These are phyloP conservation scores for Odontamblyopus lacepedii DNA, from an alignment of 2,797 vertebrate genomes.

Conservation along the genomic window DNA sequence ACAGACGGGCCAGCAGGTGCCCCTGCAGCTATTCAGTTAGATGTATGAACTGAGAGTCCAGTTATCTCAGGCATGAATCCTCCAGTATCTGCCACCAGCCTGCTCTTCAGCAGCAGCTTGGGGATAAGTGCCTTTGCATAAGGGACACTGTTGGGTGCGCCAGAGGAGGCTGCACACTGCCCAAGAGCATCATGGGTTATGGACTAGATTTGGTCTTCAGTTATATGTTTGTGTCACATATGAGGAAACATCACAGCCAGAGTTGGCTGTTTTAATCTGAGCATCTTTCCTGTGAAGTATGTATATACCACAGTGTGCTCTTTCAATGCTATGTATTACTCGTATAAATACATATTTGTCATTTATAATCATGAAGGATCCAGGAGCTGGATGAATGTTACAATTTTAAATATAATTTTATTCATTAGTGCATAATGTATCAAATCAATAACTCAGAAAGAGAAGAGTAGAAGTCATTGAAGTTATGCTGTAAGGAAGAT, in stretches of 20 bases:
- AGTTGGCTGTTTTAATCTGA: background rate
- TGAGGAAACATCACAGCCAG: background rate
- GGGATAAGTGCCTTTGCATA: slow-evolving; percentile 58
- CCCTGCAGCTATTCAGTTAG: slow-evolving; percentile 20
- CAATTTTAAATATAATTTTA: too few relatives aligned
- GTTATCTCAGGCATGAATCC: slow-evolving; percentile 2
- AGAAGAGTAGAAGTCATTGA: background rate
- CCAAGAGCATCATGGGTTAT: background rate
- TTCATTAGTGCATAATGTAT: too few relatives aligned
- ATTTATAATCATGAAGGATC: too few relatives aligned
- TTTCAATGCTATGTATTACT: background rate
- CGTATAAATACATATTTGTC: too few relatives aligned
- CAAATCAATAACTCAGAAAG: background rate
- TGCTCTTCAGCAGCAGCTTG: slow-evolving; percentile 7
- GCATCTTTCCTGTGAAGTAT: background rate
- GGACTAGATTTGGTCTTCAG: background rate
- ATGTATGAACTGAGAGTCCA: slow-evolving; percentile 18
- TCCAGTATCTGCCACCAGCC: background rate
- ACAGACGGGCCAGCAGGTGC: slow-evolving; percentile 43
- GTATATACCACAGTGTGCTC: background rate
- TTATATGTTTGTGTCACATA: background rate
- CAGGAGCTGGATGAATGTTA: too few relatives aligned
- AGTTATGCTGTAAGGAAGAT: background rate
- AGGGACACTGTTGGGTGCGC: slow-evolving; percentile 29
- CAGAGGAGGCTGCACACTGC: background rate